These are phyloP conservation scores for Anomalospiza imberbis DNA, from an alignment of 2,797 vertebrate species.

Conservation along the genomic window DNA sequence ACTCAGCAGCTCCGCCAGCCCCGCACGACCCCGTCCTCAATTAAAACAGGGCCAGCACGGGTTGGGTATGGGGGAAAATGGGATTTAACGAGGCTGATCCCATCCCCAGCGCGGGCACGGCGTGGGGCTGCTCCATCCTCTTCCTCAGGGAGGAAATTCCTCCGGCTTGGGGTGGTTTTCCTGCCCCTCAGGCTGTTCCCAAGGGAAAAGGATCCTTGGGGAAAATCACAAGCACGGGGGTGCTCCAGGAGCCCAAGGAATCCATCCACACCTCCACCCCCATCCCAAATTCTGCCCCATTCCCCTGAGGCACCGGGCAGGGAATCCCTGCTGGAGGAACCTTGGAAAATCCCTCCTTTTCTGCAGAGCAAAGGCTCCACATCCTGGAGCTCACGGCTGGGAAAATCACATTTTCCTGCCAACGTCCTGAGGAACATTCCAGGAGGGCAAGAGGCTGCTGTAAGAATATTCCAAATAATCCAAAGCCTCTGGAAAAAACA, in stretches of 20 bases:
- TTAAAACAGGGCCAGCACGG: not conserved
- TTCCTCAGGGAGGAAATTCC: not conserved
- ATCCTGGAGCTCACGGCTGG: rapidly evolving
- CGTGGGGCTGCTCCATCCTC: not conserved
- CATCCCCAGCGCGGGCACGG: not conserved
- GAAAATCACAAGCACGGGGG: rapidly evolving
- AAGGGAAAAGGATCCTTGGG: not conserved
- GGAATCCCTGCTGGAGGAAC: not conserved
- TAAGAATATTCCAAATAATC: not conserved
- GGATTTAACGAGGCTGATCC: not conserved
- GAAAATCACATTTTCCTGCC: not conserved
- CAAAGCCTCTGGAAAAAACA: not conserved
- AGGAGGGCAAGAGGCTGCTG: not conserved
- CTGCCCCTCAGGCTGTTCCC: not conserved
- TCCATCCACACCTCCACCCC: not conserved
- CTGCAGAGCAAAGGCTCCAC: rapidly evolving
- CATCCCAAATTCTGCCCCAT: not conserved
- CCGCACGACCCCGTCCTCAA: not conserved
- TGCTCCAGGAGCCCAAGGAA: not conserved
- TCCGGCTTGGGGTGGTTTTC: rapidly evolving
- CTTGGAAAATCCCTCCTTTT: not conserved
- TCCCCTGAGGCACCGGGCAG: rapidly evolving
- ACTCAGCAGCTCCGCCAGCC: too few relatives aligned
- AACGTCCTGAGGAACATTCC: not conserved
- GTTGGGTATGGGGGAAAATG: not conserved